These are phyloP conservation scores for Prionailurus viverrinus DNA, from an alignment of 2,113 vertebrate species.

Conservation along the genomic window DNA sequence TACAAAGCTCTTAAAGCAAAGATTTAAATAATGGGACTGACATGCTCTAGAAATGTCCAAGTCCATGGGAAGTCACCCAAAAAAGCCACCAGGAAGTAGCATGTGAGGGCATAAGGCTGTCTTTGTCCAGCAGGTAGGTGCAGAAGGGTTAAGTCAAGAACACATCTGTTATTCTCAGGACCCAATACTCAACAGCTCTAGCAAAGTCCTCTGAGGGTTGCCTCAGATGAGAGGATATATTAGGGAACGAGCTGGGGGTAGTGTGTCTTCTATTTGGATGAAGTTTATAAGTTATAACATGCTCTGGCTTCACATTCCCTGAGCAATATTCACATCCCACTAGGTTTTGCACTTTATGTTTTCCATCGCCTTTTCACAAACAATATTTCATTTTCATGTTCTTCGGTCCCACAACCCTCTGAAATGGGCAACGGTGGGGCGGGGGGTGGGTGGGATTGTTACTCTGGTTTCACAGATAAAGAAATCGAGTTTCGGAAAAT, in stretches of 20 bases:
- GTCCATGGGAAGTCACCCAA: not conserved
- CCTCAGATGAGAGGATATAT: not conserved
- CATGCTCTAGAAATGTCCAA: not conserved
- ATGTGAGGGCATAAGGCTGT: not conserved
- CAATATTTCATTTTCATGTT: not conserved
- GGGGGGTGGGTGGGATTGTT: not conserved
- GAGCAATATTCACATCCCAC: not conserved
- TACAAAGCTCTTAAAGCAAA: not conserved
- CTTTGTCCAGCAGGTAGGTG: accelerated
- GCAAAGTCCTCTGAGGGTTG: not conserved
- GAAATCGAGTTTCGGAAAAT: not conserved
- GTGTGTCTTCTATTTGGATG: not conserved
- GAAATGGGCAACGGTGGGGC: not conserved
- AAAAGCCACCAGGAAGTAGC: not conserved
- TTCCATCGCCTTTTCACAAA: not conserved
- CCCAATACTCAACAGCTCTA: not conserved
- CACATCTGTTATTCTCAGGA: not conserved
- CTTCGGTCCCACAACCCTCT: not conserved
- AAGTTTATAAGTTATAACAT: not conserved
- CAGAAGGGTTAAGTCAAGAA: not conserved
- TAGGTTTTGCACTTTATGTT: not conserved
- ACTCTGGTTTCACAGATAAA: not conserved
- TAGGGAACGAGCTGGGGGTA: not conserved
- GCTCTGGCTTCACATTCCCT: not conserved
- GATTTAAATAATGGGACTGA: not conserved